Conservation (phyloP, 2,113 vertebrate genomes). For the Gulo gulo region DNA sequence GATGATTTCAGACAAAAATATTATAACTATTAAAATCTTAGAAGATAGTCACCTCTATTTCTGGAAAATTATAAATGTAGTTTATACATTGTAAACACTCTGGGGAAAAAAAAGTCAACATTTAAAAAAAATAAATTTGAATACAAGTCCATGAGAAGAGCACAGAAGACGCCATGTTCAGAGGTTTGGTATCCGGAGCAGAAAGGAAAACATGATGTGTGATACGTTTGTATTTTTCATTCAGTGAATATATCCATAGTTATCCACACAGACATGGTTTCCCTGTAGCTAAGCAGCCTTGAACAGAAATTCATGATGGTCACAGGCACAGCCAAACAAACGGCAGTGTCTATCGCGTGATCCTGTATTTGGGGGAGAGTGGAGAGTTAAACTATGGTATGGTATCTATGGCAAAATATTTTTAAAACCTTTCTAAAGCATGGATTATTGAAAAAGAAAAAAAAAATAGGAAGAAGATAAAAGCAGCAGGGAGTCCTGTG, state of each 20-base stretch:
- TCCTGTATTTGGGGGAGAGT: neutral
- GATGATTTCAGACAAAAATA: neutral
- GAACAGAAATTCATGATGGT: neutral
- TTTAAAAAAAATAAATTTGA: neutral
- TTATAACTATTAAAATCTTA: neutral
- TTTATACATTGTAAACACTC: neutral
- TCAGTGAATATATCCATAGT: neutral
- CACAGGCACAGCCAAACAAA: neutral
- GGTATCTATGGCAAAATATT: neutral
- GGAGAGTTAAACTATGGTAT: neutral
- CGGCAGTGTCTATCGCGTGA: neutral
- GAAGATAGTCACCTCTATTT: neutral
- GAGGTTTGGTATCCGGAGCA: neutral
- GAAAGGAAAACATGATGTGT: neutral
- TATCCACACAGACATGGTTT: neutral
- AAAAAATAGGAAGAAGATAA: neutral
- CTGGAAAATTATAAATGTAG: neutral
- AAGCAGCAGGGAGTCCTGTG: neutral
- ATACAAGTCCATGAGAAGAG: neutral
- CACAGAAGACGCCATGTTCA: neutral
- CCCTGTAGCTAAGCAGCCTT: neutral
- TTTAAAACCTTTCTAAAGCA: conserved; percentile 3
- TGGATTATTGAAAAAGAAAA: neutral
- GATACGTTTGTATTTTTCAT: neutral
- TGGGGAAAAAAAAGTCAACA: neutral